phyloP scores from a whole-genome alignment of 2,113 vertebrate species.

The Eolophus roseicapilla region DNA sequence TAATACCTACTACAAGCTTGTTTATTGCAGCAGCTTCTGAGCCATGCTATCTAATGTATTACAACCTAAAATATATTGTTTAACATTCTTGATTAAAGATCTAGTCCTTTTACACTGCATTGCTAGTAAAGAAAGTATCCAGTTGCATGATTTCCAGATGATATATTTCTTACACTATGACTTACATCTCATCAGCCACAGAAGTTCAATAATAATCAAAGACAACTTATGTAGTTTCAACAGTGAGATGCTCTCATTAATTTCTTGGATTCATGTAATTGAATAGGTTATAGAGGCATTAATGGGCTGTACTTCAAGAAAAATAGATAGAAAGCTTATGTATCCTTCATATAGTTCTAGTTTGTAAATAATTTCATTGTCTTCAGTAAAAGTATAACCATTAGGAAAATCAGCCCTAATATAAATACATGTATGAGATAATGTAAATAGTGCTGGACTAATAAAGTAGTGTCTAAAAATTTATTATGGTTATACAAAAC shows the following conservation, averaged over 20 bases:
- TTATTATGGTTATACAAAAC: not conserved
- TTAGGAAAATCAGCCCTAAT: not conserved
- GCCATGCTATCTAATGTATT: not conserved
- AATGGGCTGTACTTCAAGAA: conserved; percentile 24
- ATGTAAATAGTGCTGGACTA: conserved; percentile 59
- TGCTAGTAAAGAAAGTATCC: conserved; percentile 68
- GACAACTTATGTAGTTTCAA: conserved; percentile 56
- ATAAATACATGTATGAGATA: conserved; percentile 42
- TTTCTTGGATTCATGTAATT: conserved; percentile 43
- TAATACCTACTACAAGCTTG: not conserved
- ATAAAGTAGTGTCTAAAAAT: conserved; percentile 36
- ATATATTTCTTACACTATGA: conserved; percentile 59
- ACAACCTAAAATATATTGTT: not conserved
- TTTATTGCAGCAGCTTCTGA: conserved; percentile 1
- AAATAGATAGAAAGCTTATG: not conserved
- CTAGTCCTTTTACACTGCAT: conserved; percentile 49
- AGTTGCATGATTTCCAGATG: conserved; percentile 54
- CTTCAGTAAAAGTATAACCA: not conserved
- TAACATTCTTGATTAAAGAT: conserved; percentile 62
- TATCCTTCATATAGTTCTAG: not conserved
- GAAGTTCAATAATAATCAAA: conserved; percentile 68
- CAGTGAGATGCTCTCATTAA: conserved; percentile 23
- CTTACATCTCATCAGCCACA: conserved; percentile 62
- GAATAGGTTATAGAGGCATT: conserved; percentile 43
- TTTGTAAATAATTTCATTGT: not conserved